phyloP scores from a whole-genome alignment of 1,140 invertebrate genomes.

The Microplitis mediator region DNA sequence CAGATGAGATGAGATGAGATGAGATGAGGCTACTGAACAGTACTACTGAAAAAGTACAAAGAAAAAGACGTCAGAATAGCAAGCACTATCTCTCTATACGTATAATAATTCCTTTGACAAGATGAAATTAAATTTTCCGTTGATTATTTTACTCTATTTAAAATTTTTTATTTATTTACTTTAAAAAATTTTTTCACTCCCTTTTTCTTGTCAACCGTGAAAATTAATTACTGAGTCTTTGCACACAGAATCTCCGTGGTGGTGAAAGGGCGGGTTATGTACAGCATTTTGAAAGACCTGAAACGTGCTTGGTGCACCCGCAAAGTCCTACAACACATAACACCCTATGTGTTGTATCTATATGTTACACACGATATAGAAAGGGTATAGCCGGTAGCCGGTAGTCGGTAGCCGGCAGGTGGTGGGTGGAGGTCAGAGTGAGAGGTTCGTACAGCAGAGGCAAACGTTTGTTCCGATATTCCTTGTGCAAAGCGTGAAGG shows the following conservation, averaged over 20 bases:
- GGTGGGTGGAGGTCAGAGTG: neutral
- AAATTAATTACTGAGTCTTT: slow-evolving; percentile 1
- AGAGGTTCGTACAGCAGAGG: neutral
- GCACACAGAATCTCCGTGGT: neutral
- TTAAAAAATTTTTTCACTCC: too few relatives aligned
- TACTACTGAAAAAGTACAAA: too few relatives aligned
- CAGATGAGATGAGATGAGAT: too few relatives aligned
- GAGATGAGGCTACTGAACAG: too few relatives aligned
- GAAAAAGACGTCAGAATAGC: too few relatives aligned
- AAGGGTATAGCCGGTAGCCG: too few relatives aligned
- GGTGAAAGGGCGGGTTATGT: neutral
- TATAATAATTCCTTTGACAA: neutral
- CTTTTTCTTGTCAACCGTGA: neutral
- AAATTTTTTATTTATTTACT: too few relatives aligned
- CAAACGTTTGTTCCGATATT: slow-evolving; percentile 35
- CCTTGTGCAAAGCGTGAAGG: slow-evolving; percentile 32
- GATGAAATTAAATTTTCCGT: neutral
- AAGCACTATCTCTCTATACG: too few relatives aligned
- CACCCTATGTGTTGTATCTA: too few relatives aligned
- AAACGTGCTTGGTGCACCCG: neutral
- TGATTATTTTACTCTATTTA: neutral
- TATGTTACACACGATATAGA: too few relatives aligned
- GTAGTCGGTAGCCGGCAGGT: too few relatives aligned
- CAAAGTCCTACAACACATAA: neutral
- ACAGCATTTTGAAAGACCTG: neutral